Evolutionary conservation across 2,113 vertebrate species (phyloP), one percentile per base, ranked within the genome.

Genomic region (Brevimyrus niger): DNA sequence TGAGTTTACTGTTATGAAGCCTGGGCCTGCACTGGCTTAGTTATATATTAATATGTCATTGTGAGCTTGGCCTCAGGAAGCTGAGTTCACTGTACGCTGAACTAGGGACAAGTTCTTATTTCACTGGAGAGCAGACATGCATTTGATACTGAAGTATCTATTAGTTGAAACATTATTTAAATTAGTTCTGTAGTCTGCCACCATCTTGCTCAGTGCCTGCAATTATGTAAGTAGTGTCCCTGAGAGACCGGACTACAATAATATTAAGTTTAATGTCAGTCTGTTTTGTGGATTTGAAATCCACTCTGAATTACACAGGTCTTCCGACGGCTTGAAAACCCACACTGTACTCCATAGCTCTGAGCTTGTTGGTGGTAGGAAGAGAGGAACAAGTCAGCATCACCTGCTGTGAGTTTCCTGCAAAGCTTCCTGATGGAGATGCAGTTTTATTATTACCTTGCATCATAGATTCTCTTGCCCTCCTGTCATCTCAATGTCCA

Each of bases 131-230:
- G 46, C 82, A 47, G 82, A 84, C 82, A 84, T 46, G 46, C 82
- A 3, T 84, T 44, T 47, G 46, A 47, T 84, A 48, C 83, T n/a
- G 23, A 50, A 48, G 42, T 50, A 48, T 48, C 83, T 38, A 38
- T 87, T 87, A 87, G 47, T 55, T 87, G 23, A 44, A 84, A 84
- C 82, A 31, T 87, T 87, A 21, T 51, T 53, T 87, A 35, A 35
- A 53, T 87, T 87, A 87, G 48, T 35, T 31, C 48, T 87, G 85
- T 53, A 35, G 15, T 35, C 19, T 35, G 50, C 46, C 48, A 38
- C n/a, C 85, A 86, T 87, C 31, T 19, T 87, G n/a, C 23, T 87
- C 27, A 51, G 31, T 53, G 1, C 38, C 80, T 86, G 47, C 47
- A 50, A 85, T 27, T n/a, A 31, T 85, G 83, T 4, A 51, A 31